Base-by-base conservation (phyloP, 2,113 vertebrate genomes). In the Anser cygnoides region DNA sequence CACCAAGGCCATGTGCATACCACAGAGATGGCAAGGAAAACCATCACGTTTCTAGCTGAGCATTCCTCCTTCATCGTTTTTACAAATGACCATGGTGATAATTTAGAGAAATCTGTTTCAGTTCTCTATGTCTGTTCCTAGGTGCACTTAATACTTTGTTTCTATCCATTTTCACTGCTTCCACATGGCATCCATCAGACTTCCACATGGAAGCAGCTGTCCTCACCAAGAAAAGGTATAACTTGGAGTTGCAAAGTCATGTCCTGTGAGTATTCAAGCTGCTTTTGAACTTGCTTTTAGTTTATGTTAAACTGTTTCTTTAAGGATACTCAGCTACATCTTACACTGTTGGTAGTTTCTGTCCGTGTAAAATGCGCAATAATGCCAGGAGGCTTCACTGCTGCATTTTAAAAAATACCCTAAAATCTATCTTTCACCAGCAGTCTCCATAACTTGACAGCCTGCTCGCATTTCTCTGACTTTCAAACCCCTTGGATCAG, bases 401-500 rank as follows among this genome's bases (percentile, higher is more conserved):
- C 77, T 89, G 87, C 55, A 6, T 90, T 92, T 87, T 7, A 58
- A 87, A 95, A 89, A 92, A 70, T 92, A 82, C 68, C 74, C n/a
- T 62, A 70, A 94, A 97, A 95, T 66, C 62, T 52, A 6, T 79
- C 70, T 82, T 96, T 93, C 17, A 59, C 43, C 41, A 29, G 22
- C 82, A 94, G 63, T 92, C 72, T 96, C 62, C 16, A 31, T 95
- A 95, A 85, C 93, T 82, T 88, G 90, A 90, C 83, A 84, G 39
- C 46, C 67, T 87, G 39, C 66, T 92, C 85, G 87, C 44, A 65
- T 87, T 68, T 85, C 50, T 81, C 67, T 87, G 89, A 46, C 91
- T 94, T 94, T 93, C 44, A 95, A 95, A 97, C 46, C 55, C 87
- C 80, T 77, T 63, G 72, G 72, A 85, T 96, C 78, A 91, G 75